Evolutionary conservation across 2,797 vertebrate species (phyloP), one percentile per base, ranked within the genome.

Genomic region (Natrix natrix): DNA sequence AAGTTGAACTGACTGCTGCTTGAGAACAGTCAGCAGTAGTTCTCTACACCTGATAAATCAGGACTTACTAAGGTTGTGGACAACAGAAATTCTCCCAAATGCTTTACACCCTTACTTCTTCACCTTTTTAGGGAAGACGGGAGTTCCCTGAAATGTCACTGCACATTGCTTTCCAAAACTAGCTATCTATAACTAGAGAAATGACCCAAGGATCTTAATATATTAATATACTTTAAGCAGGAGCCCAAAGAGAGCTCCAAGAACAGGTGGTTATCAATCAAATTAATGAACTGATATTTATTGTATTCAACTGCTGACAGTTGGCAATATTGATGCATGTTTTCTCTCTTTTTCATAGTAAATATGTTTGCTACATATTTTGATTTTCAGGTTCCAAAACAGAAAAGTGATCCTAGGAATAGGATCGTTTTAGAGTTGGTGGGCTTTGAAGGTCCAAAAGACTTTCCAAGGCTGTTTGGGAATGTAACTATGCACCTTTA

Each of bases 401-500:
- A 91, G 93, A 95, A 93, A 78, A 91, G 96, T 88, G 96, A 97
- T 96, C 87, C 87, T 22, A 91, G 94, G 43, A 97, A 97, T 95
- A 96, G 90, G 69, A 92, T 97, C 93, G 60, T 52, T 89, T 91
- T 97, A 87, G 94, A 97, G 56, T 66, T 97, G 89, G 93, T 97
- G 83, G 92, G 94, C 32, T 93, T 92, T 93, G 89, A 91, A 10
- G 22, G 37, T 28, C 20, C 59, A 89, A 87, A 69, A 69, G 94
- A 86, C 2, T 56, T 78, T 26, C 74, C 93, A 87, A 1, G 91
- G n/a, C n/a, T 93, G 1, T 93, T 97, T 94, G 97, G 95, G 60
- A 92, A 59, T 88, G 55, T 89, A 93, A 93, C 93, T 8, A 48
- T 95, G 87, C 97, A 97, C 69, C 97, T 97, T 90, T 97, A 97